phyloP scores from a whole-genome alignment of 2,888 invertebrate species.

The Synanthedon vespiformis region DNA sequence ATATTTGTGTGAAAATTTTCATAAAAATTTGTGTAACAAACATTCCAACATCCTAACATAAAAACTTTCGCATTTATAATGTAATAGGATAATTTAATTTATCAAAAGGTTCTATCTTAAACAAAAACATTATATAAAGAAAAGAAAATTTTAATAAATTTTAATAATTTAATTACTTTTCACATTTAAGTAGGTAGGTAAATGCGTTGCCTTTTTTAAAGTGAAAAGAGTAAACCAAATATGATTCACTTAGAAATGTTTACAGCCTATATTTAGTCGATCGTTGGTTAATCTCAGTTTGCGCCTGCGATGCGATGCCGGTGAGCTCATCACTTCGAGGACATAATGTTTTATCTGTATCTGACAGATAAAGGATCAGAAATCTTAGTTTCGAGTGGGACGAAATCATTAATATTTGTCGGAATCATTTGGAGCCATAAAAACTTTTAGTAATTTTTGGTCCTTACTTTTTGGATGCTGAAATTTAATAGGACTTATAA shows the following conservation, averaged over 20 bases:
- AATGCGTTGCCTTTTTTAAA: neutral
- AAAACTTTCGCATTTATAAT: too few relatives aligned
- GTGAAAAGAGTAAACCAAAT: conserved; percentile 10
- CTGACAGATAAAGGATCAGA: conserved; percentile 32
- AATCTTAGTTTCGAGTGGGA: conserved; percentile 21
- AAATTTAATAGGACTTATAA: too few relatives aligned
- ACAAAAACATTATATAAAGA: too few relatives aligned
- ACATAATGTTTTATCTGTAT: conserved; percentile 12
- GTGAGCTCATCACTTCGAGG: conserved; percentile 35
- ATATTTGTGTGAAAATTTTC: too few relatives aligned
- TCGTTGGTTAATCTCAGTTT: conserved; percentile 31
- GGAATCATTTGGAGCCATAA: neutral
- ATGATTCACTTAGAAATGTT: conserved; percentile 51
- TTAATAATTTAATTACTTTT: neutral
- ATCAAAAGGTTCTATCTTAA: too few relatives aligned
- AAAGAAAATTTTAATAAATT: neutral
- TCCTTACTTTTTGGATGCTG: too few relatives aligned
- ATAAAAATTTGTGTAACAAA: too few relatives aligned
- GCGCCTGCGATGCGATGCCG: conserved; percentile 27
- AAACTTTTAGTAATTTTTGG: too few relatives aligned
- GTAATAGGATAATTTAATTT: too few relatives aligned
- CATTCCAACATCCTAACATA: too few relatives aligned
- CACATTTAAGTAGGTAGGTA: neutral
- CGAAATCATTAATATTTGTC: neutral
- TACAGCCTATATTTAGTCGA: conserved; percentile 52